Evolutionary conservation across 1,140 invertebrate genomes (phyloP), one percentile per base, ranked within the genome.

Genomic region (Ostrea edulis): DNA sequence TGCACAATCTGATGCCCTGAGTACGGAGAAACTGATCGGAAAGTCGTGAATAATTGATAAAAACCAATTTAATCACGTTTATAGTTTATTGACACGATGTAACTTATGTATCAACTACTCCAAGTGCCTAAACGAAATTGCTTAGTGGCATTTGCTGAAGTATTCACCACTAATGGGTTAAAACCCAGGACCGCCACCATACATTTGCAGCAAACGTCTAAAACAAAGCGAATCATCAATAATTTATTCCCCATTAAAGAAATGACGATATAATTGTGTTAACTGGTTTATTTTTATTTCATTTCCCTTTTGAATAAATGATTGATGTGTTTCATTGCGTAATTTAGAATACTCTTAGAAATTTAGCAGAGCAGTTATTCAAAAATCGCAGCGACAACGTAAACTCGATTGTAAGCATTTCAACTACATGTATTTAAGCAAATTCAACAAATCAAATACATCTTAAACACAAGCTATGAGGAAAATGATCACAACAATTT

Each of bases 31-130:
- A 35, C 68, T 77, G 29, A 62, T 62, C 29, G 22, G 68, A 25
- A 77, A 77, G 29, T 77, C 2, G 29, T 77, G 68, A 77, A 77
- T 77, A 77, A 29, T 77, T 77, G 68, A 77, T 77, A 77, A 77
- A 77, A 22, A 77, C 68, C 68, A 77, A 77, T 77, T 77, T 77
- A 77, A 77, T 77, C 68, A 77, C 68, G 68, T 77, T 77, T 77
- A 77, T 77, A 77, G 68, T 77, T 77, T 77, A 77, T 77, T 77
- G 68, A 77, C 68, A 77, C 29, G 68, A 35, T 35, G 68, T 25
- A 77, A 77, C 68, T 77, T 77, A 35, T 77, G 68, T 35, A 77
- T 77, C 68, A 35, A 29, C 68, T n/a, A 77, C 25, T 35, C 68
- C 22, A 35, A 77, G 68, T 35, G 68, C 68, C 22, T 25, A 77